Base-by-base conservation (phyloP, 2,797 vertebrate genomes). In the Ctenochaetus hawaiiensis region DNA sequence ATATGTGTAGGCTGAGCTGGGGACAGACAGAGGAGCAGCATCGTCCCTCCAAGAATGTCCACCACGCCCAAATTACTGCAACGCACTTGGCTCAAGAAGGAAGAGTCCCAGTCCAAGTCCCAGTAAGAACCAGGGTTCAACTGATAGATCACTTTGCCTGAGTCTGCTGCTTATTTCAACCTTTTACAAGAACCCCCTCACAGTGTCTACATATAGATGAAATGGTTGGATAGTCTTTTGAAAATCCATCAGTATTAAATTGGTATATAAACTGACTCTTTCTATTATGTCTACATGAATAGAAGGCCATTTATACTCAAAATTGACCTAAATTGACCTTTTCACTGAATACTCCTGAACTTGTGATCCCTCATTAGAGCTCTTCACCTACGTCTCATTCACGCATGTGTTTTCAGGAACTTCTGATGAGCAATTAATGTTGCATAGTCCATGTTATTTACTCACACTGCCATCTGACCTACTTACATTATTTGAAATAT, bases 51-150 rank as follows among this genome's bases (percentile, higher is more conserved):
- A 57, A 57, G 26, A 58, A 53, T 68, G 43, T 63, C 57, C 51
- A 65, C 68, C 41, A 49, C 37, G 2, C 67, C 57, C 52, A 74
- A 77, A 74, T 67, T 37, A 78, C 78, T 65, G 53, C 22, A 52
- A 54, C 7, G 60, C 75, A 13, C 59, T 52, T 67, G 63, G 76
- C 52, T 30, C 39, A 5, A 16, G 43, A 7, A 56, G 59, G 5
- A 16, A 47, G 41, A 57, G n/a, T n/a, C n/a, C n/a, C 2, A 2
- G 11, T 58, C 17, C 7, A 30, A 43, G 8, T 54, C 43, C 45
- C 22, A 54, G 22, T 20, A 51, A n/a, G 23, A 63, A 61, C 10
- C 59, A 64, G 47, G 60, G 17, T 37, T 51, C 51, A 41, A 69
- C 14, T 0, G 4, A 20, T 64, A n/a, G 12, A 66, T 54, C 26